Conservation (phyloP, 30 jellyfish, hydroid and myxozoan genomes). For the Clytia hemisphaerica region DNA sequence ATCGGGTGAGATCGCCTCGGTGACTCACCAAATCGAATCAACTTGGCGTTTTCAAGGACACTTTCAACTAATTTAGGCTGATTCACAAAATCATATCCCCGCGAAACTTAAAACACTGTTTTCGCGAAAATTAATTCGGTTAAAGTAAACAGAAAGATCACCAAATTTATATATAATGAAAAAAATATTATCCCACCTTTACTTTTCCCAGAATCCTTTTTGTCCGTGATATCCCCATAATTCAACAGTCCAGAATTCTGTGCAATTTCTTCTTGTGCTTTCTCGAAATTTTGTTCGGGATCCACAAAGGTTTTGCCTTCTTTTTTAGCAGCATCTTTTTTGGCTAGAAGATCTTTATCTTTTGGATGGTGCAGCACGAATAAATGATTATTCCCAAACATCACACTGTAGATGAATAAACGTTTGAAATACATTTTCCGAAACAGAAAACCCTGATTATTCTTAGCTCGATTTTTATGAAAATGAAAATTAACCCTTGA, state of each 20-base stretch:
- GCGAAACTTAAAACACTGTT: no score
- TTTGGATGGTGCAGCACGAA: slow-evolving; percentile 88
- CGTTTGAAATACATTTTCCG: no score
- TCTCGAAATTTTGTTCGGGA: slow-evolving; percentile 69
- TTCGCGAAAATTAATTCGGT: no score
- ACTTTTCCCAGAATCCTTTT: slow-evolving; percentile 32
- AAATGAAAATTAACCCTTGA: no score
- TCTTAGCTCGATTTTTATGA: no score
- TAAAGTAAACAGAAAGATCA: no score
- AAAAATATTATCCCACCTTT: slow-evolving; percentile 26
- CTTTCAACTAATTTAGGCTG: no score
- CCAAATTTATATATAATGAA: not conserved
- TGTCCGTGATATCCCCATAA: slow-evolving; percentile 59
- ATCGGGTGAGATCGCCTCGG: no score
- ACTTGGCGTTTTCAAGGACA: no score
- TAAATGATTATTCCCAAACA: slow-evolving; percentile 86
- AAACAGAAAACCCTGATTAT: no score
- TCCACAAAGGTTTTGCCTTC: slow-evolving; percentile 45
- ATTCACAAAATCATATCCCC: no score
- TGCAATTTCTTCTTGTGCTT: slow-evolving; percentile 97
- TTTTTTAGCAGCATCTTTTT: slow-evolving; percentile 55
- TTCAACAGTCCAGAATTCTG: slow-evolving; percentile 72
- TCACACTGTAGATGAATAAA: slow-evolving; percentile 55
- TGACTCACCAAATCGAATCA: no score
- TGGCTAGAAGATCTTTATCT: slow-evolving; percentile 56